Evolutionary conservation across 2,113 vertebrate species (phyloP).

Genomic region (Illadopsis cleaveri): DNA sequence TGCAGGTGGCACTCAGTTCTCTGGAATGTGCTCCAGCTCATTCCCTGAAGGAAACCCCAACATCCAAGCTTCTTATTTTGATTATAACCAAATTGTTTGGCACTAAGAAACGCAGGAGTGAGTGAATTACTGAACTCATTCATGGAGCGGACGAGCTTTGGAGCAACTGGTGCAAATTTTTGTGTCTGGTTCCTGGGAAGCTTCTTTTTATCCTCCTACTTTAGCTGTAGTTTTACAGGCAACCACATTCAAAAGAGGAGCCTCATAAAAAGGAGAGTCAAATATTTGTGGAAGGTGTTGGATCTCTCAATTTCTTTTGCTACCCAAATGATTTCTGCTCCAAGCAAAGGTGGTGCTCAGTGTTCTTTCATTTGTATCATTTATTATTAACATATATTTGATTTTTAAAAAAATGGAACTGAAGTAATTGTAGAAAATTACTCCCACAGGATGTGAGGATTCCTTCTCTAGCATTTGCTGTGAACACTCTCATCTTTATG

Average conservation of each 20-base stretch:
- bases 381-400: background rate
- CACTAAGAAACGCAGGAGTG: background rate
- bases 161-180: background rate
- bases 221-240: background rate
- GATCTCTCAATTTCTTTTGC: background rate
- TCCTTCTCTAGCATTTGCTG: background rate
- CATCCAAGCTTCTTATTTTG: background rate
- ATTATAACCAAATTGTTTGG: background rate
- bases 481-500: background rate
- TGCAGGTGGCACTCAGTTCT: background rate
- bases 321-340: background rate
- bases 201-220: background rate
- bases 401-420: constrained; percentile 1
- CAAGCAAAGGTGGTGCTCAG: background rate
- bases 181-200: background rate
- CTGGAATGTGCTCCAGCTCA: background rate
- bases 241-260: constrained; percentile 11
- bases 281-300: background rate
- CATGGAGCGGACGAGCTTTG: background rate
- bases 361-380: background rate
- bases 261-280: background rate
- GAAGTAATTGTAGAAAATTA: background rate
- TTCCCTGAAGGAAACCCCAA: background rate
- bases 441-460: background rate
- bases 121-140: background rate